Evolutionary conservation across 1,140 invertebrate genomes (phyloP).

Genomic region (Paraescarpia echinospica): DNA sequence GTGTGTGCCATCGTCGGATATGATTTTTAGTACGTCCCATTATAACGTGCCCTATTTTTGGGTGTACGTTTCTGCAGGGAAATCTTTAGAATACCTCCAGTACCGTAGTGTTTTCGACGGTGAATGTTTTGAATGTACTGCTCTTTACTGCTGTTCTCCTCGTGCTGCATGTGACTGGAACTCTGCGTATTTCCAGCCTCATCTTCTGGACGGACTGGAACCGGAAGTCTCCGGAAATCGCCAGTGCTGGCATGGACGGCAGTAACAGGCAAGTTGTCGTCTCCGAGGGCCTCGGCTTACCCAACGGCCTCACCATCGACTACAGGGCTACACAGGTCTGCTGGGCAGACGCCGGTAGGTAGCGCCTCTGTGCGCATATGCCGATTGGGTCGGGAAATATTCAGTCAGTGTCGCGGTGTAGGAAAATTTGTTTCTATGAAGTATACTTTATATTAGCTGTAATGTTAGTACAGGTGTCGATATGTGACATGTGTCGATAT

Average conservation of each 20-base stretch:
- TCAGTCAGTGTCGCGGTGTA: background rate
- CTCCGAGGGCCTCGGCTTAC: constrained; percentile 62
- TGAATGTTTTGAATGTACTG: background rate
- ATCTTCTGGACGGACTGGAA: constrained; percentile 92
- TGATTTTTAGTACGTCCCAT: too few species aligned
- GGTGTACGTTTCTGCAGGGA: too few species aligned
- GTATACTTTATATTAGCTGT: too few species aligned
- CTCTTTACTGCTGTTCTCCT: background rate
- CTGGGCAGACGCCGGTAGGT: constrained; percentile 91
- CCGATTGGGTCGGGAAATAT: background rate
- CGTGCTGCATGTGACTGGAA: background rate
- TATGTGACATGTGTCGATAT: too few species aligned
- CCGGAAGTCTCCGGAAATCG: constrained; percentile 85
- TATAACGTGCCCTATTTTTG: too few species aligned
- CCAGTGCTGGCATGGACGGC: constrained; percentile 91
- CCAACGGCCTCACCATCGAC: constrained; percentile 71
- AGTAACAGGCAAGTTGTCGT: constrained; percentile 69
- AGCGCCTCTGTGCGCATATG: background rate
- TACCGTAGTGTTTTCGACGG: background rate
- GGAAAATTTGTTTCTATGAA: too few species aligned
- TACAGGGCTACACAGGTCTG: constrained; percentile 85
- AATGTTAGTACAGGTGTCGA: too few species aligned
- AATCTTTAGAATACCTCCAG: too few species aligned
- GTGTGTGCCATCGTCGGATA: too few species aligned
- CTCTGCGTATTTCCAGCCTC: constrained; percentile 13